A percentile compares a stretch with the other conserved stretches of the same genome.
Conservation (phyloP, 2,797 vertebrate genomes). For the Spondyliosoma cantharus region DNA sequence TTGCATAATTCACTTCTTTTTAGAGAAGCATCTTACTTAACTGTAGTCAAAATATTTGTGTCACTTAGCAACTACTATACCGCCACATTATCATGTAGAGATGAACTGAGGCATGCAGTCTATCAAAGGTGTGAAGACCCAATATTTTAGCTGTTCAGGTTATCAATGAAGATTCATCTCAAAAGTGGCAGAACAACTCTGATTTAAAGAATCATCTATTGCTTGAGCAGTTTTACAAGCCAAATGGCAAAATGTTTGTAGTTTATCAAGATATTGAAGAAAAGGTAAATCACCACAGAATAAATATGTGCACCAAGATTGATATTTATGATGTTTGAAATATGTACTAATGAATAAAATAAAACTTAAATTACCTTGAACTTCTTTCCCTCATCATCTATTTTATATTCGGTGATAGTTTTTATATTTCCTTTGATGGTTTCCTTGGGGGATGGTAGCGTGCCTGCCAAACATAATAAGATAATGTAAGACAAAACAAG, state of each 20-base stretch:
- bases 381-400: constrained; percentile 94
- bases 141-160: background rate
- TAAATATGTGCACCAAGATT: too few relatives aligned
- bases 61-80: background rate
- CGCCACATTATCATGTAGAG: background rate
- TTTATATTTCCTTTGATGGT: constrained; percentile 95
- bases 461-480: constrained; percentile 72
- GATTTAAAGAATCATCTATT: background rate
- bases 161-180: background rate
- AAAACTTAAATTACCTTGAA: constrained; percentile 85
- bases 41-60: background rate
- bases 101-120: background rate
- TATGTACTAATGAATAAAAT: too few relatives aligned
- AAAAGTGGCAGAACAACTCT: background rate
- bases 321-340: too few relatives aligned
- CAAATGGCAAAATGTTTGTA: background rate
- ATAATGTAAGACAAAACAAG: background rate
- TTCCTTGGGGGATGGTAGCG: constrained; percentile 91
- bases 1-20: background rate
- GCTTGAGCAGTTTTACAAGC: background rate
- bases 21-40: background rate
- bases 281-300: background rate
- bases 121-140: background rate
- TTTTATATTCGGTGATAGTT: constrained; percentile 94
- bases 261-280: background rate